Evolutionary conservation across 2,888 invertebrate genomes (phyloP).

Genomic region (Heliothis peltigera): DNA sequence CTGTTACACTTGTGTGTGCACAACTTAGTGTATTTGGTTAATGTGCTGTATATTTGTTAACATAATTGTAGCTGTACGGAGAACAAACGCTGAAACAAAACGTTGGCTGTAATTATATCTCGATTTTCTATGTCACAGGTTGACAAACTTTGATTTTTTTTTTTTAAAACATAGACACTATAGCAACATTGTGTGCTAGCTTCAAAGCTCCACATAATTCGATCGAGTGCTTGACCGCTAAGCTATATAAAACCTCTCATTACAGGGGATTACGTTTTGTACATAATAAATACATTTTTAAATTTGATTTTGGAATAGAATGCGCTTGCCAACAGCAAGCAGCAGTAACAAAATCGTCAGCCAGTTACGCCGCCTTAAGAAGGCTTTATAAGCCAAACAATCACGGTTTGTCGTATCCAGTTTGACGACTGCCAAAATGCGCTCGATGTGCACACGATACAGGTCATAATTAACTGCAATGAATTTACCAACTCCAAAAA

Average conservation of each 20-base stretch:
- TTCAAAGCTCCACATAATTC: constrained; percentile 24
- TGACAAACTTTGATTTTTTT: background rate
- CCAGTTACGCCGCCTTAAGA: background rate
- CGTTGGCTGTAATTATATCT: background rate
- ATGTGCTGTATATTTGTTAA: constrained; percentile 9
- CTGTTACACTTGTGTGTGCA: constrained; percentile 34
- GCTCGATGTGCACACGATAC: constrained; percentile 2
- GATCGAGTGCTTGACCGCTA: constrained; percentile 26
- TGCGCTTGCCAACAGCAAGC: background rate
- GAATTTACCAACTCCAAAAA: constrained; percentile 21
- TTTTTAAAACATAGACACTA: background rate
- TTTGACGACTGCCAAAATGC: constrained; percentile 2
- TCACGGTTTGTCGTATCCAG: background rate
- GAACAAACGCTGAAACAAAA: background rate
- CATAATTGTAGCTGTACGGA: constrained; percentile 7
- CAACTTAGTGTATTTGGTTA: constrained; percentile 34
- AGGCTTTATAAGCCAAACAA: constrained; percentile 6
- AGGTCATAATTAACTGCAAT: constrained; percentile 10
- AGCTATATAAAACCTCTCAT: constrained; percentile 12
- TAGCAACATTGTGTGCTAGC: constrained; percentile 32
- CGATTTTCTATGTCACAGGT: background rate
- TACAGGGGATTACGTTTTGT: constrained; percentile 51
- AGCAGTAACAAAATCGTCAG: background rate
- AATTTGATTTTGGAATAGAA: constrained; percentile 5
- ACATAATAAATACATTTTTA: constrained; percentile 24